Base-by-base conservation (phyloP, 2,888 invertebrate genomes). In the Caenorhabditis macrosperma region DNA sequence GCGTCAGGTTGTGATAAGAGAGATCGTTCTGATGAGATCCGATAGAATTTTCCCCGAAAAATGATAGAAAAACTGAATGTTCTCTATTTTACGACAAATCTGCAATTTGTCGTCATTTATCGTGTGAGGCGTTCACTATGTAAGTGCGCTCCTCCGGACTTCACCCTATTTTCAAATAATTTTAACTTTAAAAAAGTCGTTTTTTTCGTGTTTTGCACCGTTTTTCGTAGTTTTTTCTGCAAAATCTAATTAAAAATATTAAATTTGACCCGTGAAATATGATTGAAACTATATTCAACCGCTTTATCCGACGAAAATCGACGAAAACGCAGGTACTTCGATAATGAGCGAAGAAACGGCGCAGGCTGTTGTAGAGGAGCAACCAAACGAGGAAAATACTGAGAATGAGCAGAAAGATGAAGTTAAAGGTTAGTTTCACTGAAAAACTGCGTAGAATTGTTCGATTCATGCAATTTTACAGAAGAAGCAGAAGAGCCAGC, bases 311-410 rank as follows among this genome's bases (percentile, higher is more conserved):
- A 1, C 28, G 12, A 41, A 57, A 68, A 59, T 59, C 57, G 38
- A 0, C 28, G 28, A 20, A 26, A 26, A 48, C 33, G 28, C 57
- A 2, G 48, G 59, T 48, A 38, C 22, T 61, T 44, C 60, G 61
- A 26, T 30, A n/a, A 71, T 71, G 71, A 54, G 61, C 35, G 71
- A 71, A 46, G 61, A 71, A 71, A 28, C 63, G n/a, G 26, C 41
- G 41, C 20, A 33, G 15, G 26, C 46, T 33, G 6, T 22, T 10
- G 22, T 17, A 15, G 61, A 52, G 15, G 46, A 20, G 6, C 7
- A 12, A 10, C 33, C 30, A 48, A 20, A 28, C 0, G 59, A 24
- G 7, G 50, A 50, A 38, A 22, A 44, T 26, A 15, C 33, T 4
- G 38, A 46, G 20, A 46, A 6, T 50, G 12, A 33, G 20, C 17